These are phyloP conservation scores for Himalopsyche tibetana DNA, from an alignment of 2,888 invertebrate species.

Conservation along the genomic window DNA sequence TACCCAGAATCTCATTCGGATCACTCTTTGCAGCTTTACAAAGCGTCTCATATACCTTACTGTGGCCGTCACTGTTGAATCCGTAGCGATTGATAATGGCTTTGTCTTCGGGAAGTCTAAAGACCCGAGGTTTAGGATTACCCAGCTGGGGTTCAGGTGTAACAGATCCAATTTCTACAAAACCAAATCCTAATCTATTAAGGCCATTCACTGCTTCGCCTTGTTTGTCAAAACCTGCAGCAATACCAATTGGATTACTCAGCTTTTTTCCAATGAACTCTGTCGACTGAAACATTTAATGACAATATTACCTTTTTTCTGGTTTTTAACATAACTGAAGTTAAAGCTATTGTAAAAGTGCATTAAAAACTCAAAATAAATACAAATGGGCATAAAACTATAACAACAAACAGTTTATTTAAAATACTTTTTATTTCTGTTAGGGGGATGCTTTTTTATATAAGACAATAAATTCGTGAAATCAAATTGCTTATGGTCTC, in stretches of 20 bases:
- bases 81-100: slow-evolving; percentile 94
- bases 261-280: slow-evolving; percentile 84
- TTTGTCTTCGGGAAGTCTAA: slow-evolving; percentile 88
- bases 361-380: too few species aligned
- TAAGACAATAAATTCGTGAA: too few species aligned
- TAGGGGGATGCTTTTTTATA: background rate
- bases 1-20: slow-evolving; percentile 81
- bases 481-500: too few species aligned
- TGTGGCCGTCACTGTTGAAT: slow-evolving; percentile 97
- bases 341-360: too few species aligned
- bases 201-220: slow-evolving; percentile 92
- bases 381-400: background rate
- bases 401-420: too few species aligned
- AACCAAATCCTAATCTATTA: slow-evolving; percentile 92
- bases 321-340: too few species aligned
- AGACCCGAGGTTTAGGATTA: slow-evolving; percentile 95
- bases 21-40: slow-evolving; percentile 23
- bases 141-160: slow-evolving; percentile 96
- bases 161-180: slow-evolving; percentile 97
- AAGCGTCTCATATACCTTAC: slow-evolving; percentile 81
- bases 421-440: background rate
- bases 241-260: slow-evolving; percentile 95
- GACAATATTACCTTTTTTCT: background rate
- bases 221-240: slow-evolving; percentile 99
- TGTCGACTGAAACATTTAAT: slow-evolving; percentile 77